Base-by-base conservation (phyloP, 2,797 vertebrate species). In the Scolopax bukidnonensis region DNA sequence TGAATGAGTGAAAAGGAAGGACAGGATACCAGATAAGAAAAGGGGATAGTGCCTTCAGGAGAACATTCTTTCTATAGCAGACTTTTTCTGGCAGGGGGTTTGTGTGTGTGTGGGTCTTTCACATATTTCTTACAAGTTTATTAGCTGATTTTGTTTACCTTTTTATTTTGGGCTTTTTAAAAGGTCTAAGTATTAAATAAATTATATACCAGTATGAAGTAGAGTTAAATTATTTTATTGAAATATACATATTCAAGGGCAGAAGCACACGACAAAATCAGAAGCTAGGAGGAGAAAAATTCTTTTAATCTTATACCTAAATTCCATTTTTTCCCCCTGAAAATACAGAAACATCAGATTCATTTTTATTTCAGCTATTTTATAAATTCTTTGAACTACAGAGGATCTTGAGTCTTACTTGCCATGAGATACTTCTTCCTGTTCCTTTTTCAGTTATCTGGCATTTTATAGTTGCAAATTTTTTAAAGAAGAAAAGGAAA, bases 21-120 rank as follows among this genome's bases (percentile, higher is more conserved):
- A 80, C 57, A 87, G 33, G 60, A 92, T 87, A 21, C 48, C 51
- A 81, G 90, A 75, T 87, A 81, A 51, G n/a, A 79, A 90, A 53
- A 32, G 18, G 40, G 15, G 27, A 69, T 75, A 85, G 6, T 78
- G 24, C 51, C 64, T 61, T 80, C 51, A 75, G 87, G 92, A 95
- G 18, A 94, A 40, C 11, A 36, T 8, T 48, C 11, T 28, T 89
- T 87, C 50, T 56, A 45, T 8, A 43, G 9, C 75, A 57, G 9
- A 28, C 54, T 18, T 11, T 69, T 68, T 5, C 53, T 41, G 33
- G 19, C 1, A 2, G 3, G 3, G 4, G 3, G 14, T 5, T 40
- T 12, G 9, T 38, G 12, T 2, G 0, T 43, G 4, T 19, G 24
- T 4, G 20, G 8, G 4, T 21, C 14, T 81, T 90, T 87, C 50